Base-by-base conservation (phyloP, 1,140 invertebrate species). In the Ostrea edulis region DNA sequence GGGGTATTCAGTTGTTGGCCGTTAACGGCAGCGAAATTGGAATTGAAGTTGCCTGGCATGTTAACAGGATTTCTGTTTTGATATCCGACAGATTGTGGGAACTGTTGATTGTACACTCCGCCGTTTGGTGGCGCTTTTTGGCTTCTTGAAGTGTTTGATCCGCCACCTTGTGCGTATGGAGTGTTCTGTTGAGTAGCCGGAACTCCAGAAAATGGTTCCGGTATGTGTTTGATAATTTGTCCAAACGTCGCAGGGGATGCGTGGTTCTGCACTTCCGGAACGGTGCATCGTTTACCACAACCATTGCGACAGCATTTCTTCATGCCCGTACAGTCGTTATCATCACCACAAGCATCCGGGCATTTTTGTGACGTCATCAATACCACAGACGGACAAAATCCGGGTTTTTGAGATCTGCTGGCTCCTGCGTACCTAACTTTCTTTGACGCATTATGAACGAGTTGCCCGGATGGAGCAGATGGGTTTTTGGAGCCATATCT, bases 341-440 rank as follows among this genome's bases (percentile, higher is more conserved):
- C 65, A 35, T 71, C 65, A 12, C 65, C 65, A 29, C 65, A 71
- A 11, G 25, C 22, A 29, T 71, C 65, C 22, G 65, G 22, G 25
- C 65, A 71, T 71, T 71, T 71, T 12, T 22, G 22, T 22, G 65
- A 71, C 65, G 65, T 71, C 25, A 71, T 71, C 25, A 71, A 71
- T 12, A 71, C 65, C 8, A 71, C 65, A 25, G 65, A 71, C 9
- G 65, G 65, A 71, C 65, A 71, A 71, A 25, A 22, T 7, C 65
- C 65, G 8, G 65, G 65, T 29, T 71, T 71, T 29, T 12, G 20
- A 12, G 65, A 7, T 7, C 12, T 29, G 12, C 65, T 12, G 12
- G 20, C 22, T 22, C 20, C 65, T 22, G 65, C 20, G 65, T 71
- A 71, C 65, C 29, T 22, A 25, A 71, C 65, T 22, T 22, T 22